Conservation (phyloP, 2,888 invertebrate genomes). For the Geotrupes spiniger region DNA sequence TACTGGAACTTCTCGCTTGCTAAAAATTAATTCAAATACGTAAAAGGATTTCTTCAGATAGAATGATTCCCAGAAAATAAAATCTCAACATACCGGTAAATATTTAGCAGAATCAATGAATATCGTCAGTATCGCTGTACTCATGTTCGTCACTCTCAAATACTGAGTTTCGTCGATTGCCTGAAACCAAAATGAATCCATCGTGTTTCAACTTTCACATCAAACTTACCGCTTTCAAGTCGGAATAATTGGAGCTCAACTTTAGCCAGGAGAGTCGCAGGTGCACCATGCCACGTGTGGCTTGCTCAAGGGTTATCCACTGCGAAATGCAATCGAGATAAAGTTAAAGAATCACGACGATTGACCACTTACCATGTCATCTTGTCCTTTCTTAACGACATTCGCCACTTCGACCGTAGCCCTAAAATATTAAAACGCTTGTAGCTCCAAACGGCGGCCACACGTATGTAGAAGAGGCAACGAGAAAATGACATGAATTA, state of each 20-base stretch:
- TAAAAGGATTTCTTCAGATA: conserved; percentile 10
- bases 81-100: conserved; percentile 72
- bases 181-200: conserved; percentile 44
- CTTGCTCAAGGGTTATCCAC: conserved; percentile 95
- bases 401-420: conserved; percentile 70
- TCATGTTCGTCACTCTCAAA: conserved; percentile 71
- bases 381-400: conserved; percentile 66
- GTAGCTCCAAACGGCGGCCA: too few species aligned
- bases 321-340: conserved; percentile 46
- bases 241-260: conserved; percentile 66
- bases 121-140: conserved; percentile 76
- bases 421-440: conserved; percentile 53
- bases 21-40: too few species aligned
- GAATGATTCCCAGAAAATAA: too few species aligned
- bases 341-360: conserved; percentile 16
- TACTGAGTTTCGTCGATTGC: conserved; percentile 73
- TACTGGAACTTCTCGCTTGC: conserved; percentile 66
- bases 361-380: conserved; percentile 64
- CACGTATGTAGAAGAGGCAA: too few species aligned
- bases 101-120: conserved; percentile 91
- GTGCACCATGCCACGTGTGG: conserved; percentile 92
- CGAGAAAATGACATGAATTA: too few species aligned
- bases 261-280: conserved; percentile 87
- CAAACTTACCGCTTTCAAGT: conserved; percentile 69
- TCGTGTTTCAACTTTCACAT: background rate